Base-by-base conservation (phyloP, 1,140 invertebrate species). In the Zaprionus capensis region DNA sequence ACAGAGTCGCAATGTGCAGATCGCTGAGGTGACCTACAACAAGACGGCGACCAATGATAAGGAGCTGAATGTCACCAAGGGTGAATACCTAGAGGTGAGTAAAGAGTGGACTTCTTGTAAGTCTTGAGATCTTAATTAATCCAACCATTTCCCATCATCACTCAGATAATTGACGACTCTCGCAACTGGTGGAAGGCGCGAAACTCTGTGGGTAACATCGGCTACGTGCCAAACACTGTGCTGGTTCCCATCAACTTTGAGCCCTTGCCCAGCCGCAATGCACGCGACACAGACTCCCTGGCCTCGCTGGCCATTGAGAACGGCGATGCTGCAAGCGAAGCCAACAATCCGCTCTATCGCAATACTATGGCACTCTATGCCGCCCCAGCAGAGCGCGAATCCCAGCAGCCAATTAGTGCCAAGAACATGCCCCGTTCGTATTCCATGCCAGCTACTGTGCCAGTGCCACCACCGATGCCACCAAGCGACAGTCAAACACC, bases 161-260 rank as follows among this genome's bases (percentile, higher is more conserved):
- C 22, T 4, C 56, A 98, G 97, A 95, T 99, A 41, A 94, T 99
- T 71, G 98, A 99, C 92, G 97, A 98, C 93, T 96, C 96, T 46
- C 95, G 98, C 75, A 99, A 99, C 92, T 99, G 99, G 99, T 99
- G 99, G 99, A 98, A 99, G 93, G 97, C 98, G 55, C 95, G 97
- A 53, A 99, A 99, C 93, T 95, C 95, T 1, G 94, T 96, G 71
- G 97, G 97, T 6, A 95, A 97, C 91, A 94, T 97, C 14, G 98
- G 98, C 58, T 98, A 99, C 93, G 98, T 99, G 53, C 99, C 99
- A 0, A 97, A 99, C 93, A 99, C 99, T 5, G 99, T 99, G 91
- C 96, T 99, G 22, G 96, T 96, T 14, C 94, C 96, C 2, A 94
- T 94, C 73, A 92, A 92, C 44, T 92, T 92, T 64, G 91, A 92